phyloP scores from a whole-genome alignment of 2,888 invertebrate genomes.

The Coenonympha glycerion region DNA sequence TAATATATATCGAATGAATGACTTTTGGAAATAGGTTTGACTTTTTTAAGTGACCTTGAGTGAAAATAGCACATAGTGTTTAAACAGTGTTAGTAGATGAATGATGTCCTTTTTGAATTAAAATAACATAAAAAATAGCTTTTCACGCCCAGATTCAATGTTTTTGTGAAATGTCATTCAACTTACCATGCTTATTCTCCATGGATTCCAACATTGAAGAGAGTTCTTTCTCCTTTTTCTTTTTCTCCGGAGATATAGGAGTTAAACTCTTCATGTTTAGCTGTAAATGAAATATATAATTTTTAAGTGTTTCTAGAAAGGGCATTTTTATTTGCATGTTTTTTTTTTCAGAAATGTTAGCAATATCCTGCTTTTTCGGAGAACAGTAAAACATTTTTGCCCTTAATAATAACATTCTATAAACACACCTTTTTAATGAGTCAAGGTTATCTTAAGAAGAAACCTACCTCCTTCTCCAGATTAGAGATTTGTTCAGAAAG shows the following conservation, averaged over 20 bases:
- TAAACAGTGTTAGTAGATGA: too few species aligned
- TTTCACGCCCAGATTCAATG: background rate
- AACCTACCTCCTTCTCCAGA: conserved; percentile 85
- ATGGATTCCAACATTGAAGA: conserved; percentile 84
- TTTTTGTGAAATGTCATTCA: background rate
- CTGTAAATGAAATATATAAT: conserved; percentile 47
- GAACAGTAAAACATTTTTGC: too few species aligned
- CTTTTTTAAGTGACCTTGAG: too few species aligned
- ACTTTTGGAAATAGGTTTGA: too few species aligned
- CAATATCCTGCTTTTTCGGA: too few species aligned
- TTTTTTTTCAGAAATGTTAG: too few species aligned
- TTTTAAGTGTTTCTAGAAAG: background rate
- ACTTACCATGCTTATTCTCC: conserved; percentile 89
- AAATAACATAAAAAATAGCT: conserved; percentile 4
- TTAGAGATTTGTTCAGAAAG: conserved; percentile 85
- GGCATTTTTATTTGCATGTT: background rate
- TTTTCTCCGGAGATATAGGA: conserved; percentile 77
- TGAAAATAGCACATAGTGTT: too few species aligned
- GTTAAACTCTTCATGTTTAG: conserved; percentile 77
- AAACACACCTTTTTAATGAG: too few species aligned
- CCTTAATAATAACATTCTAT: too few species aligned
- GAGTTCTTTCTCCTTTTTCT: conserved; percentile 82
- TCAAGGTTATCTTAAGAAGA: too few species aligned
- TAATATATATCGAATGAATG: too few species aligned
- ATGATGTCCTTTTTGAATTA: too few species aligned